These are phyloP conservation scores for Sylvicola fuscatus DNA, from an alignment of 2,888 invertebrate species.

Conservation along the genomic window DNA sequence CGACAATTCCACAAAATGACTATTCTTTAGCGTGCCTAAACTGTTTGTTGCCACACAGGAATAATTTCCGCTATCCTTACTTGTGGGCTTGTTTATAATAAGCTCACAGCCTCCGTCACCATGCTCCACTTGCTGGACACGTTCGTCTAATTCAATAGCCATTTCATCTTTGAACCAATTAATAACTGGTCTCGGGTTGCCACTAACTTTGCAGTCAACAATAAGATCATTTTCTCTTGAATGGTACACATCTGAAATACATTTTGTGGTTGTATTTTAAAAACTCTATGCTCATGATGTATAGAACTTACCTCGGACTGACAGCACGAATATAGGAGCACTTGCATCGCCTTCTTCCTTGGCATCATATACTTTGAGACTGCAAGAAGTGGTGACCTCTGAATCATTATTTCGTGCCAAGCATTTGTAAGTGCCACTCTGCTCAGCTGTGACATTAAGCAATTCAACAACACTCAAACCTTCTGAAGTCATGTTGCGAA, in stretches of 20 bases:
- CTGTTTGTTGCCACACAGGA: conserved; percentile 43
- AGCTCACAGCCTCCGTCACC: conserved; percentile 59
- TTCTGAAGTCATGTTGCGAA: conserved; percentile 37
- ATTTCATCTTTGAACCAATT: conserved; percentile 54
- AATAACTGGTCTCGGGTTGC: conserved; percentile 47
- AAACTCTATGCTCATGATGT: conserved; percentile 10
- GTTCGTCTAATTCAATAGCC: conserved; percentile 32
- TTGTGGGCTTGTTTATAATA: conserved; percentile 42
- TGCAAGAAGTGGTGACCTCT: conserved; percentile 46
- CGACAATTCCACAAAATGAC: conserved; percentile 43
- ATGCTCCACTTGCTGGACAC: conserved; percentile 42
- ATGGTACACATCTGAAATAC: conserved; percentile 44
- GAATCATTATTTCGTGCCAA: conserved; percentile 57
- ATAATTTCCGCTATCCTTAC: conserved; percentile 31
- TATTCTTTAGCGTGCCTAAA: conserved; percentile 50
- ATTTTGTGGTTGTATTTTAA: conserved; percentile 30
- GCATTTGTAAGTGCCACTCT: conserved; percentile 67
- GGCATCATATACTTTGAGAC: conserved; percentile 28
- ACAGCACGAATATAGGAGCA: conserved; percentile 26
- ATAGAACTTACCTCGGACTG: conserved; percentile 38
- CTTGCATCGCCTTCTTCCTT: conserved; percentile 21
- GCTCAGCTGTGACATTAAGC: conserved; percentile 37
- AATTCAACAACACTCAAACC: conserved; percentile 58
- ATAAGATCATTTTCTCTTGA: conserved; percentile 51
- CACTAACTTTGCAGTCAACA: conserved; percentile 60